Evolutionary conservation across 2,113 vertebrate species (phyloP), one percentile per base, ranked within the genome.

Genomic region (Litocranius walleri): DNA sequence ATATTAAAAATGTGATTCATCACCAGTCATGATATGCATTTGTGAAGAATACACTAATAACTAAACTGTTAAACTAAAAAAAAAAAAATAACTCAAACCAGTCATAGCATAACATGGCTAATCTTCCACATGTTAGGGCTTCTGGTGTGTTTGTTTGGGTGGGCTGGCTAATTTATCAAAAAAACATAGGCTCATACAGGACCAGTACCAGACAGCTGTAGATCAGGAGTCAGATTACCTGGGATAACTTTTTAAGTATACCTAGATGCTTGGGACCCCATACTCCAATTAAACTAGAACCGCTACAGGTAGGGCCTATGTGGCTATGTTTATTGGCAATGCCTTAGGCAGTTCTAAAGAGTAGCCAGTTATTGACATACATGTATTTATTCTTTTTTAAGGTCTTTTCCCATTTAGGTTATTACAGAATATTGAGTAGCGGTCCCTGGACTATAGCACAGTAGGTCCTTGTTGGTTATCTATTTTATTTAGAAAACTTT

Each of bases 1-100:
- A 25, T 15, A 25, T 92, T 81, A 67, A 83, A 95, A 95, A 57
- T 48, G 52, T 43, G 82, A 86, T 16, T 91, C 59, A 33, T 19
- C 67, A 45, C 50, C 93, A 78, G 17, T 82, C 33, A 5, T 3
- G 36, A 77, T 59, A 43, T 8, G 27, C 16, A 40, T 92, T 94
- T 95, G 17, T 52, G 74, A 86, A 88, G 30, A 88, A 94, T 33
- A 89, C 36, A 82, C 23, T 61, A 45, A 86, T 40, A 92, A 92
- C 21, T 77, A 91, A 93, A 85, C 10, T 80, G 81, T 27, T 88
- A 90, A 96, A 89, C n/a, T 59, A 36, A 48, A 77, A 87, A 61
- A 43, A n/a, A 83, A 81, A 21, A 54, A 0, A 17, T 17, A 16
- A 54, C 48, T 88, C n/a, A 40, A 29, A 40, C 23, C 33, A 62